Base-by-base conservation (phyloP, 2,797 vertebrate genomes). In the Hoplostethus mediterraneus region DNA sequence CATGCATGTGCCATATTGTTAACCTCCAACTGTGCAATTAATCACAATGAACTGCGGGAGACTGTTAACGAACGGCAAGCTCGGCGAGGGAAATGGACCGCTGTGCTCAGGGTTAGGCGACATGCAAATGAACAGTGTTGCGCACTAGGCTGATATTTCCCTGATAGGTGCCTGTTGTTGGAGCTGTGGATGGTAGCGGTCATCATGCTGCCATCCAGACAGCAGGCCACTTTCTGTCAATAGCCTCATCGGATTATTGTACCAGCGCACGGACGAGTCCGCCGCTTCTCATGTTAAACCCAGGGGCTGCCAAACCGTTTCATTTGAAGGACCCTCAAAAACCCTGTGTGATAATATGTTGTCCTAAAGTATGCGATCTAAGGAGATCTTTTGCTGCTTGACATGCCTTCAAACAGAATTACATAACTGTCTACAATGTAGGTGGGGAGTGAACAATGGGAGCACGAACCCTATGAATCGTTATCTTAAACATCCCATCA, bases 1-100 rank as follows among this genome's bases (percentile, higher is more conserved):
- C 68, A 79, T 71, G 86, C 71, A 55, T 77, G 74, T 87, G 78
- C 65, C 84, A 88, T 83, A 82, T 81, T 83, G 76, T 85, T 87
- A 86, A 87, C 80, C 84, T 81, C 87, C 85, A 36, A 76, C 83
- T 76, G 88, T 76, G 88, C 85, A 86, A 89, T 91, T 88, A 91
- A 88, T 92, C 88, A 90, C 89, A 90, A 87, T 85, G 73, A 89
- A 86, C 85, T 70, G 83, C 67, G 42, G 82, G 85, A 87, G 87
- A 81, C 79, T 63, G 73, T 83, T 89, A 88, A 90, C 86, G 81
- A 85, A 87, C 71, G 47, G 57, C 83, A 77, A 77, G 79, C 79
- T 83, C 66, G 67, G 79, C 67, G 69, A 79, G 81, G 83, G 79
- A 83, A 85, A 84, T 64, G 79, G 83, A 77, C 80, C 57, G 48